Evolutionary conservation across 2,888 invertebrate species (phyloP).

Genomic region (Busseola fusca): DNA sequence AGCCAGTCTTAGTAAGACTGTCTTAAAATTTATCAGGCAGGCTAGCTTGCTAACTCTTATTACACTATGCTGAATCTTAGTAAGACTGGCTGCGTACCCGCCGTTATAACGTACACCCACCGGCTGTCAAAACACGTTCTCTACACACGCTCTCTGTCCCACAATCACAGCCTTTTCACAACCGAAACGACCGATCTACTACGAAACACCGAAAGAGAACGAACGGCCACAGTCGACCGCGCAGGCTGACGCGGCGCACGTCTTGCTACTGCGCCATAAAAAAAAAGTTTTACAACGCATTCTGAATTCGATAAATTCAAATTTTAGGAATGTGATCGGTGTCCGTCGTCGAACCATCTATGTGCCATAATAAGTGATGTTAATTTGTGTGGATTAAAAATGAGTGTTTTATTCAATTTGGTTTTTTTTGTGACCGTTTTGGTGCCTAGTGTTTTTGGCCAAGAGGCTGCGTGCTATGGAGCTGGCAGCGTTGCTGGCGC

Average conservation of each 20-base stretch:
- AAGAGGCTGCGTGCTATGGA: slow-evolving; percentile 89
- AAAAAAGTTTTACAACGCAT: slow-evolving; percentile 74
- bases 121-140: slow-evolving; percentile 83
- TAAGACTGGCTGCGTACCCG: slow-evolving; percentile 10
- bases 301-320: slow-evolving; percentile 73
- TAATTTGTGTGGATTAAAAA: slow-evolving; percentile 72
- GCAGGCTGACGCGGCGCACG: slow-evolving; percentile 82
- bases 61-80: no score
- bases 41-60: no score
- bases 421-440: slow-evolving; percentile 82
- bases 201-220: slow-evolving; percentile 60
- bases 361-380: slow-evolving; percentile 87
- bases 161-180: slow-evolving; percentile 83
- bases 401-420: slow-evolving; percentile 83
- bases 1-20: no score
- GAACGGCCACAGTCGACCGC: slow-evolving; percentile 79
- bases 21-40: no score
- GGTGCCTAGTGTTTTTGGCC: slow-evolving; percentile 84
- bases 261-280: slow-evolving; percentile 60
- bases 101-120: slow-evolving; percentile 59
- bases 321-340: slow-evolving; percentile 83
- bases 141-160: slow-evolving; percentile 81
- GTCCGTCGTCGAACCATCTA: slow-evolving; percentile 71
- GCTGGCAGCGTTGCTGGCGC: slow-evolving; percentile 92
- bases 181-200: slow-evolving; percentile 63